A percentile compares a stretch with the other conserved stretches of the same genome.
phyloP scores from a whole-genome alignment of 2,888 invertebrate genomes.

The Apantesis nais region DNA sequence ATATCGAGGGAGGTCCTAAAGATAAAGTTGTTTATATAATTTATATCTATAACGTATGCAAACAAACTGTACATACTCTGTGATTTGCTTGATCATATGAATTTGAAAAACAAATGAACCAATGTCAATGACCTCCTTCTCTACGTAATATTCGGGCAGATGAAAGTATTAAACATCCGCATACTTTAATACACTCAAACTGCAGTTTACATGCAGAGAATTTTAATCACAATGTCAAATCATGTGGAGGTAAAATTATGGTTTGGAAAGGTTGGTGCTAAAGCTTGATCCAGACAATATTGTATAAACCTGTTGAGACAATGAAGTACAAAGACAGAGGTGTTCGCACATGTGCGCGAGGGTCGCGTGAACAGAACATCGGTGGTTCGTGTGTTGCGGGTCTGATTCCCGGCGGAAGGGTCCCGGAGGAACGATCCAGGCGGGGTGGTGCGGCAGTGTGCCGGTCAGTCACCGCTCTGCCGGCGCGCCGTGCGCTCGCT shows the following conservation, averaged over 20 bases:
- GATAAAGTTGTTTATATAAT: conserved; percentile 33
- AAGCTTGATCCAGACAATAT: conserved; percentile 35
- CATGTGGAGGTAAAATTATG: conserved; percentile 28
- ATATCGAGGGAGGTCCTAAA: conserved; percentile 40
- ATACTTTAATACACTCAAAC: conserved; percentile 42
- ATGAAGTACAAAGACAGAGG: conserved; percentile 57
- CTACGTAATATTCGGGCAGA: conserved; percentile 44
- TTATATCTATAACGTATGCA: conserved; percentile 23
- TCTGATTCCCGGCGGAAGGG: conserved; percentile 78
- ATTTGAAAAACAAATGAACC: conserved; percentile 39
- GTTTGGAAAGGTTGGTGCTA: conserved; percentile 28
- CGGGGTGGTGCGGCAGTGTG: conserved; percentile 82
- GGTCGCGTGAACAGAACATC: conserved; percentile 60
- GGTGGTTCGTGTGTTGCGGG: conserved; percentile 60
- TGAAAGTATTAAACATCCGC: conserved; percentile 42
- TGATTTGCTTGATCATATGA: conserved; percentile 32
- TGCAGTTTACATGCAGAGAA: conserved; percentile 43
- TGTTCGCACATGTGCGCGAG: conserved; percentile 57
- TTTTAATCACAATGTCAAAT: conserved; percentile 40
- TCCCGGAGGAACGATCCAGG: conserved; percentile 78
- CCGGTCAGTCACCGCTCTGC: conserved; percentile 84
- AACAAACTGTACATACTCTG: conserved; percentile 25
- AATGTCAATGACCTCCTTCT: conserved; percentile 45
- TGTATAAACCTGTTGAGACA: conserved; percentile 53
- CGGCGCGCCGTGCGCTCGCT: conserved; percentile 80